Evolutionary conservation across 2,888 invertebrate species (phyloP).

Genomic region (Drosophila nr. medialis): DNA sequence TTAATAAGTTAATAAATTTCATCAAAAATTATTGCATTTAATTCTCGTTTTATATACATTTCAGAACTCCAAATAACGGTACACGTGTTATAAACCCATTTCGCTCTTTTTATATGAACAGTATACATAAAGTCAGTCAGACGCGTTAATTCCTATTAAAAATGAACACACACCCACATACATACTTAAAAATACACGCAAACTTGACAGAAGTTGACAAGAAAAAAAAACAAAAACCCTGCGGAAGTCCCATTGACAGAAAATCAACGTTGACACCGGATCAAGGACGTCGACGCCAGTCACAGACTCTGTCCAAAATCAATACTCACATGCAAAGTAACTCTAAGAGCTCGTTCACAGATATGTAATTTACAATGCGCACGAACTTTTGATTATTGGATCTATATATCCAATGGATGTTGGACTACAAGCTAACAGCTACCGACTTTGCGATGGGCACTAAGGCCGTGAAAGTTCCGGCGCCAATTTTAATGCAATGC

Average conservation of each 20-base stretch:
- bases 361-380: slow-evolving; percentile 19
- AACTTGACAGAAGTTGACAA: slow-evolving; percentile 15
- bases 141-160: slow-evolving; percentile 48
- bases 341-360: slow-evolving; percentile 14
- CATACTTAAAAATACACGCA: slow-evolving; percentile 41
- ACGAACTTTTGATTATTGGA: slow-evolving; percentile 11
- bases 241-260: slow-evolving; percentile 60
- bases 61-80: slow-evolving; percentile 4
- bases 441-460: slow-evolving; percentile 55
- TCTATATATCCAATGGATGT: slow-evolving; percentile 24
- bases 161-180: slow-evolving; percentile 35
- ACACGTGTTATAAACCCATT: slow-evolving; percentile 6
- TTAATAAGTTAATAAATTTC: neutral
- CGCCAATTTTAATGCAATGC: slow-evolving; percentile 53
- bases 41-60: neutral
- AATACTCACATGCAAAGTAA: slow-evolving; percentile 65
- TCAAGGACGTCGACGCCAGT: slow-evolving; percentile 57
- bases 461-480: slow-evolving; percentile 56
- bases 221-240: slow-evolving; percentile 25
- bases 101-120: slow-evolving; percentile 21
- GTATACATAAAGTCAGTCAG: slow-evolving; percentile 38
- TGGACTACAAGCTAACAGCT: slow-evolving; percentile 38
- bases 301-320: slow-evolving; percentile 66
- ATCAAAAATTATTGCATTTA: neutral
- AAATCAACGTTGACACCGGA: slow-evolving; percentile 70